Base-by-base conservation (phyloP, 2,797 vertebrate genomes). In the Rhabdomys pumilio region DNA sequence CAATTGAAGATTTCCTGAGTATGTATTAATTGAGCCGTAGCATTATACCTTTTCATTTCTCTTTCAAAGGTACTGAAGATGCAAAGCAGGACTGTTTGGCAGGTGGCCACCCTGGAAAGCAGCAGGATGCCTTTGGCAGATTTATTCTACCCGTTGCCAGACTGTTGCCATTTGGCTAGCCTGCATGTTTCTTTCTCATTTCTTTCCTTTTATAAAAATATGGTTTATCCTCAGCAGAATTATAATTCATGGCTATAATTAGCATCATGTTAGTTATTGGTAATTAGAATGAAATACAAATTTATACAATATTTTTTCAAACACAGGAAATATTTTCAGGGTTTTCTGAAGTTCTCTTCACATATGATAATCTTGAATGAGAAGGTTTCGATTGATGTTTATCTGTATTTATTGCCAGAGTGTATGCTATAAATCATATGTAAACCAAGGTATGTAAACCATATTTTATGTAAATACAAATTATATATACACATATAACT, bases 131-230 rank as follows among this genome's bases (percentile, higher is more conserved):
- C 96, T 98, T 97, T 98, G 98, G 97, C 98, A 98, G 98, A 98
- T 98, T 98, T 97, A 96, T 0, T 1, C 38, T 97, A 69, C 82
- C 97, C 98, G 77, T 98, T 97, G 97, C 97, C 98, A 98, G 96
- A 98, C 88, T 98, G 98, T 97, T 97, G 94, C 98, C 97, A 97
- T 98, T 98, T 97, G 91, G 79, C 97, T 98, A 97, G 96, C 96
- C 97, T 96, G 93, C 93, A 94, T 96, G 81, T 96, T 93, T 98
- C 92, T 97, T 91, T 90, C 94, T 96, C 97, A 97, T 94, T 96
- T 96, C 11, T 31, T 91, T 91, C 86, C 22, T n/a, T 94, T 91
- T 91, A 76, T 82, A 98, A 97, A 95, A 98, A 95, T 94, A 93
- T 94, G 22, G 31, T 6, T 97, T 97, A 98, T 98, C 97, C 96